phyloP scores from a whole-genome alignment of 2,888 invertebrate genomes.

The Stenichneumon culpator region DNA sequence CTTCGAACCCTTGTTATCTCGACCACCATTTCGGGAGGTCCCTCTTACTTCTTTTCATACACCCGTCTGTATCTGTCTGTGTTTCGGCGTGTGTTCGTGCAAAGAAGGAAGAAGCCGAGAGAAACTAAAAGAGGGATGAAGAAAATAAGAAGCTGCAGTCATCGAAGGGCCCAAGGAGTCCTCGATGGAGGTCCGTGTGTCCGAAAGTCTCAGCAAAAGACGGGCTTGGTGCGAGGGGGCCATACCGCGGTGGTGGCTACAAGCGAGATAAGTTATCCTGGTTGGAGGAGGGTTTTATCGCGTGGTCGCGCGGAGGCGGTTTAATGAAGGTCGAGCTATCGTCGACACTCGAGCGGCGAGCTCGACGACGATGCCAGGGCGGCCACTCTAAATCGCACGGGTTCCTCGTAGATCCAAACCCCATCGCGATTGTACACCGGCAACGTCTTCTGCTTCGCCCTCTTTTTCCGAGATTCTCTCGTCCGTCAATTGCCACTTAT shows the following conservation, averaged over 20 bases:
- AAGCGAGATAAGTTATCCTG: constrained; percentile 79
- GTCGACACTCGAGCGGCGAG: constrained; percentile 29
- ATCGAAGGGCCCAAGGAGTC: constrained; percentile 58
- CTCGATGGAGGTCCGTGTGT: constrained; percentile 62
- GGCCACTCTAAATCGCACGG: constrained; percentile 57
- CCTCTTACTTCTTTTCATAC: constrained; percentile 32
- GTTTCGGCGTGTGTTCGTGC: neutral
- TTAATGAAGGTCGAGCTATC: constrained; percentile 80
- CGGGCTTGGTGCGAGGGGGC: constrained; percentile 46
- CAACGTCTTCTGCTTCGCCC: constrained; percentile 37
- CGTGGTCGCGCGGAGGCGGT: constrained; percentile 72
- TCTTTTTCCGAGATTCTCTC: constrained; percentile 51
- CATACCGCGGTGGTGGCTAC: constrained; percentile 58
- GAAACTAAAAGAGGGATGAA: constrained; percentile 47
- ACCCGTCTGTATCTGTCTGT: constrained; percentile 1
- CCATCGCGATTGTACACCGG: constrained; percentile 62
- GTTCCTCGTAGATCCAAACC: constrained; percentile 20
- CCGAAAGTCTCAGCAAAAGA: constrained; percentile 66
- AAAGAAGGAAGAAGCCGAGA: constrained; percentile 19
- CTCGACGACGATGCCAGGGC: constrained; percentile 47
- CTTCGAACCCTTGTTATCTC: constrained; percentile 81
- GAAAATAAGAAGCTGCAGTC: constrained; percentile 40
- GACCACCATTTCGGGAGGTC: constrained; percentile 69
- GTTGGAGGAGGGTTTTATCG: constrained; percentile 77
- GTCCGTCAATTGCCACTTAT: constrained; percentile 69